Conservation (phyloP, 2,797 vertebrate genomes). For the Lutjanus argentimaculatus region DNA sequence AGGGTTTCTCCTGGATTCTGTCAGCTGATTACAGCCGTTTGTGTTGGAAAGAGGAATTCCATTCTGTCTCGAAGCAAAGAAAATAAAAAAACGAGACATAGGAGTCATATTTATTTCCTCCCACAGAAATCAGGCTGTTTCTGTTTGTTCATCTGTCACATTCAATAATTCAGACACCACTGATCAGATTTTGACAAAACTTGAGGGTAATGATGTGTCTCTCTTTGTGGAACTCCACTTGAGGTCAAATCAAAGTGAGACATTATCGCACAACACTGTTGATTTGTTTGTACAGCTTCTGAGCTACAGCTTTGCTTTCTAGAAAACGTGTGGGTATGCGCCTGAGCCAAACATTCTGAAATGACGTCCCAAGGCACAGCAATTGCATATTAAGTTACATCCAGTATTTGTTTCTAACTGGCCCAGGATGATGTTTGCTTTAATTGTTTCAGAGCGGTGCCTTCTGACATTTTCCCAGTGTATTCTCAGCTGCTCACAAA, state of each 20-base stretch:
- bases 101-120: conserved; percentile 1
- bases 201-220: conserved; percentile 1
- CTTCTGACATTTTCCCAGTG: not conserved
- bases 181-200: not conserved
- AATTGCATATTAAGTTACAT: not conserved
- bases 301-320: too few species aligned
- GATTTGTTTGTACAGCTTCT: not conserved
- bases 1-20: conserved; percentile 5
- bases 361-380: not conserved
- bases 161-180: not conserved
- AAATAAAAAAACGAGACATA: not conserved
- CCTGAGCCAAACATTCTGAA: not conserved
- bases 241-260: conserved; percentile 35
- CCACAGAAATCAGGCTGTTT: not conserved
- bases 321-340: not conserved
- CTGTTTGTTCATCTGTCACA: conserved; percentile 31
- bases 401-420: not conserved
- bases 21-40: conserved; percentile 7
- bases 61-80: not conserved
- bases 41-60: conserved; percentile 14
- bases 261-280: not conserved
- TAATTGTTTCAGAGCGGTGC: not conserved
- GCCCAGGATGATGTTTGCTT: not conserved
- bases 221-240: not conserved
- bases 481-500: not conserved